Evolutionary conservation across 2,888 invertebrate genomes (phyloP).

Genomic region (Octodonta nipae): DNA sequence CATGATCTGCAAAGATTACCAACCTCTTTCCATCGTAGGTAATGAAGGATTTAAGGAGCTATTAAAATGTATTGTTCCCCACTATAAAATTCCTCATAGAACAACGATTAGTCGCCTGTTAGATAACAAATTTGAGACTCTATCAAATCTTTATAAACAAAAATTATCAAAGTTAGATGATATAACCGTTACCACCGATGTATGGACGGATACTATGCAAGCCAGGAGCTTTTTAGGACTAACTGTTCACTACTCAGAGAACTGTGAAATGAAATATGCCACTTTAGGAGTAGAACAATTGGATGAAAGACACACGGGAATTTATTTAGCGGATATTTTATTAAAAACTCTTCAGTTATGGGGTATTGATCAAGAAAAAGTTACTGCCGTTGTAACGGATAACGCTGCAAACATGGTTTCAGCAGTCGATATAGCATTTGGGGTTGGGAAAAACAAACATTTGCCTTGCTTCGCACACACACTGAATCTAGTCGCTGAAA

Average conservation of each 20-base stretch:
- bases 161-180: conserved; percentile 7
- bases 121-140: conserved; percentile 11
- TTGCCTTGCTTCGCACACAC: conserved; percentile 16
- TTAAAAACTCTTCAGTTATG: conserved; percentile 9
- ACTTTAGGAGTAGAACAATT: conserved; percentile 9
- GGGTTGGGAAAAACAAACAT: conserved; percentile 9
- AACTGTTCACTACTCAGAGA: conserved; percentile 10
- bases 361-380: conserved; percentile 11
- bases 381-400: conserved; percentile 7
- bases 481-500: conserved; percentile 11
- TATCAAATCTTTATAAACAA: conserved; percentile 7
- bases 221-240: conserved; percentile 15
- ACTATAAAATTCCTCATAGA: conserved; percentile 12
- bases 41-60: conserved; percentile 14
- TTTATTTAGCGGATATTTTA: conserved; percentile 7
- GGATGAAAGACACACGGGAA: conserved; percentile 8
- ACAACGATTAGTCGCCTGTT: conserved; percentile 10
- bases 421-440: conserved; percentile 5
- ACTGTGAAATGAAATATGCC: conserved; percentile 4
- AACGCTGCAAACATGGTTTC: conserved; percentile 5
- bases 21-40: conserved; percentile 11
- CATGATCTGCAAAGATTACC: conserved; percentile 13
- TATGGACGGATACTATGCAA: conserved; percentile 15
- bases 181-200: conserved; percentile 12
- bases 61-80: conserved; percentile 9